A percentile compares a stretch with the other conserved stretches of the same genome.
Conservation (phyloP, 2,888 invertebrate species). For the Opisthograptis luteolata region DNA sequence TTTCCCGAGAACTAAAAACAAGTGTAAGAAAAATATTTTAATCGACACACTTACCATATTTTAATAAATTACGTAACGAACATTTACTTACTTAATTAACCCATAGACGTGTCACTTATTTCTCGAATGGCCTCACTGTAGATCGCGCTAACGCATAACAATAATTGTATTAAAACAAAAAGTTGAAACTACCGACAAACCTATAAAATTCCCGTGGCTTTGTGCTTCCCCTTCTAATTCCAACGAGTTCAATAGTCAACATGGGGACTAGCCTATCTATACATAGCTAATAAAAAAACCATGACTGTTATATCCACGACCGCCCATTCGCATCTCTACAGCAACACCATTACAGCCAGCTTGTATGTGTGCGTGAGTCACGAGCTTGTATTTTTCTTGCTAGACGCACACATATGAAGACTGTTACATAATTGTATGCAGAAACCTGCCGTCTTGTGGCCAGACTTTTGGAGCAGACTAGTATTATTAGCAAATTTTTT, state of each 20-base stretch:
- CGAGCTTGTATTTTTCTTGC: slow-evolving; percentile 46
- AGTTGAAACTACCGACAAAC: slow-evolving; percentile 33
- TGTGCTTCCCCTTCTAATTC: slow-evolving; percentile 39
- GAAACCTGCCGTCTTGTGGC: slow-evolving; percentile 32
- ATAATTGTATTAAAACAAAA: slow-evolving; percentile 39
- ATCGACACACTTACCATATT: slow-evolving; percentile 15
- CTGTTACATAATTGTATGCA: slow-evolving; percentile 48
- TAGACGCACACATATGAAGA: slow-evolving; percentile 42
- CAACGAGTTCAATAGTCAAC: slow-evolving; percentile 43
- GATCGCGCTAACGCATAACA: slow-evolving; percentile 27
- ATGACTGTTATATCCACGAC: slow-evolving; percentile 46
- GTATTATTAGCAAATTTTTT: slow-evolving; percentile 35
- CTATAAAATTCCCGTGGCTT: slow-evolving; percentile 31
- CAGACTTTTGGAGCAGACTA: slow-evolving; percentile 33
- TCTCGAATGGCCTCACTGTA: slow-evolving; percentile 33
- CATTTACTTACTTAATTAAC: slow-evolving; percentile 31
- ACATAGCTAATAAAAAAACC: slow-evolving; percentile 40
- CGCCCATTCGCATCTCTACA: slow-evolving; percentile 50
- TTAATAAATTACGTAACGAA: slow-evolving; percentile 24
- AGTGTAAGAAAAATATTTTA: slow-evolving; percentile 21
- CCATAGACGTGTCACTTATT: slow-evolving; percentile 36
- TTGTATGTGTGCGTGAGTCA: slow-evolving; percentile 54
- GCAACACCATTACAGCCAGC: slow-evolving; percentile 37
- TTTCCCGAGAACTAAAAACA: slow-evolving; percentile 6
- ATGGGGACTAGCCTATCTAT: slow-evolving; percentile 25